Evolutionary conservation across 2,888 invertebrate genomes (phyloP).

Genomic region (Hemistola chrysoprasaria): DNA sequence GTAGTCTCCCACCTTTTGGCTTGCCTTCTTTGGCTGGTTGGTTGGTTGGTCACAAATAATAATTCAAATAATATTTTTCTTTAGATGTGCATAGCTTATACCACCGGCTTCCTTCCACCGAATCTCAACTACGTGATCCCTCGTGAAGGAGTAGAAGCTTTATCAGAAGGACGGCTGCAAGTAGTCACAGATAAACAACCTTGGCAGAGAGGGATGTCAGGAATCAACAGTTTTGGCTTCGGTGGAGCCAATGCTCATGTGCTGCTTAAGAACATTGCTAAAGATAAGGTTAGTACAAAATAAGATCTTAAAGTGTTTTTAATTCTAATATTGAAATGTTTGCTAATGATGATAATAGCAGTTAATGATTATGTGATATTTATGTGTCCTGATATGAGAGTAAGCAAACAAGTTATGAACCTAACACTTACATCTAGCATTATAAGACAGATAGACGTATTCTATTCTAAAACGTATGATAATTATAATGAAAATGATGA

Average conservation of each 20-base stretch:
- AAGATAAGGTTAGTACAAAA: constrained; percentile 69
- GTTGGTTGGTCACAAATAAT: constrained; percentile 7
- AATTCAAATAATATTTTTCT: constrained; percentile 13
- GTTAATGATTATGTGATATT: too few relatives aligned
- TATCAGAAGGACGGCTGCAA: constrained; percentile 83
- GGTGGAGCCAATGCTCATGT: constrained; percentile 94
- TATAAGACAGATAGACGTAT: too few relatives aligned
- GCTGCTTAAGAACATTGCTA: constrained; percentile 83
- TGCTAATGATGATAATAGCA: too few relatives aligned
- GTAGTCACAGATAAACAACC: constrained; percentile 88
- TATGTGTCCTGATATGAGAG: too few relatives aligned
- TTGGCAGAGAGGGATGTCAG: constrained; percentile 89
- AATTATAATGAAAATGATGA: too few relatives aligned
- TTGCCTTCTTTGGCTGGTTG: constrained; percentile 11
- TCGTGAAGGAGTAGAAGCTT: constrained; percentile 81
- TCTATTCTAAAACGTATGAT: too few relatives aligned
- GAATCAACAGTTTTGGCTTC: constrained; percentile 96
- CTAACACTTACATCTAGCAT: too few relatives aligned
- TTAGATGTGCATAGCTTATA: constrained; percentile 89
- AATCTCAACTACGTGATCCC: constrained; percentile 90
- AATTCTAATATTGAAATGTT: too few relatives aligned
- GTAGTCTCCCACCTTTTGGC: too few relatives aligned
- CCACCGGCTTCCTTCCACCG: constrained; percentile 90
- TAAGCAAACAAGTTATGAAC: too few relatives aligned
- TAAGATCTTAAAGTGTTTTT: constrained; percentile 1